Evolutionary conservation across 2,113 vertebrate species (phyloP), one percentile per base, ranked within the genome.

Genomic region (Fulmarus glacialis): DNA sequence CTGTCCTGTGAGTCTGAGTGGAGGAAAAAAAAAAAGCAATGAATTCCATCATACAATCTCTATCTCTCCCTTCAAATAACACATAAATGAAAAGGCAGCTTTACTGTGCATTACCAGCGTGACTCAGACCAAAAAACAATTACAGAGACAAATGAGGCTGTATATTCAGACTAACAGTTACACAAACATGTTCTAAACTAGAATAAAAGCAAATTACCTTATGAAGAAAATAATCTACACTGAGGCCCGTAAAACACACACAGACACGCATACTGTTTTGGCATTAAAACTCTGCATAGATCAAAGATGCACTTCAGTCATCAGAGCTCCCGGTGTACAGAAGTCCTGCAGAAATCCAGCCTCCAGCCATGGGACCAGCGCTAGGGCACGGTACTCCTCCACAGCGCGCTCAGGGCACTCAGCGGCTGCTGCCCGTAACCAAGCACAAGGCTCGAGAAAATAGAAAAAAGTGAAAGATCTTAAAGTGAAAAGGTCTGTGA

Each of bases 241-340:
- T 6, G 47, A 95, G 81, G 88, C 63, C 77, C 63, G 30, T 47
- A 63, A 30, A 19, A 90, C 40, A 88, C 55, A 81, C 29, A 18
- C 11, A 74, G 53, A 90, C 73, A 93, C 66, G 3, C 72, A 90
- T 17, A 70, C 90, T 38, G 89, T 95, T 95, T 96, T 96, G 93
- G 96, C 96, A 91, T 97, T 91, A 94, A 96, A 97, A 97, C 97
- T 97, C 98, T 97, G 94, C 97, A 97, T 97, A 97, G 97, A 93
- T 97, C 91, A 93, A 96, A 97, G 96, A 96, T 89, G 97, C 82
- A 72, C 84, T 74, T 88, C 91, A 95, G 81, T 63, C 80, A 90
- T 83, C 80, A 74, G 85, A 82, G 67, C 93, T 90, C 62, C 86
- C 10, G 1, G 11, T 4, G n/a, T 32, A 58, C 85, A 72, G 87